A percentile compares a stretch with the other conserved stretches of the same genome.
Conservation (phyloP, 1,140 invertebrate species). For the Leguminivora glycinivorella region DNA sequence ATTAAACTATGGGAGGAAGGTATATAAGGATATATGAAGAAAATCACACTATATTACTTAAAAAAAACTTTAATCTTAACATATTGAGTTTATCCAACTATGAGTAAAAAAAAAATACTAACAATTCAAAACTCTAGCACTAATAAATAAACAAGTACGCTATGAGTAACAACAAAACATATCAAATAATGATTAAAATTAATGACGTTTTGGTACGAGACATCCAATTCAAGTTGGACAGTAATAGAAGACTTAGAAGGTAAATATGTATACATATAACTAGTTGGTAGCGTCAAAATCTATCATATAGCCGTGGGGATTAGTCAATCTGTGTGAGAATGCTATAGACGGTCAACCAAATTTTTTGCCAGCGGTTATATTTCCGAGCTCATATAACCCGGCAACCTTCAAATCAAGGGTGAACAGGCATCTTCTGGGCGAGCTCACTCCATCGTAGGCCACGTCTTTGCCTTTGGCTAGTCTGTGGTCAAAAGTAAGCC, state of each 20-base stretch:
- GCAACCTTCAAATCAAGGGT: too few relatives aligned
- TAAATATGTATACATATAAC: not conserved
- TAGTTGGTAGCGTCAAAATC: not conserved
- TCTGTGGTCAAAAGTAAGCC: too few relatives aligned
- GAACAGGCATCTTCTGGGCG: too few relatives aligned
- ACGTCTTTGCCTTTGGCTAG: too few relatives aligned
- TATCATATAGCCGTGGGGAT: too few relatives aligned
- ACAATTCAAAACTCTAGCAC: conserved; percentile 21
- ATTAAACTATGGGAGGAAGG: too few relatives aligned
- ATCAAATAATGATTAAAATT: conserved; percentile 39
- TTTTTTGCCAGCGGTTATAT: too few relatives aligned
- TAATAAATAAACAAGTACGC: conserved; percentile 27
- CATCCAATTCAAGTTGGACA: conserved; percentile 64
- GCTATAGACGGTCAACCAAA: too few relatives aligned
- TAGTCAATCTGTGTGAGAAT: too few relatives aligned
- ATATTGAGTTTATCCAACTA: conserved; percentile 23
- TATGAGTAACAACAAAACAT: conserved; percentile 45
- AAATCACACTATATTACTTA: conserved; percentile 16
- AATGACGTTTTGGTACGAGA: conserved; percentile 56
- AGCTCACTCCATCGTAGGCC: too few relatives aligned
- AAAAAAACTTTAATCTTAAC: conserved; percentile 29
- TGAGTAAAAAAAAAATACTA: conserved; percentile 24
- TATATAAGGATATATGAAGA: too few relatives aligned
- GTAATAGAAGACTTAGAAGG: conserved; percentile 10
- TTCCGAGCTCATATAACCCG: too few relatives aligned